Base-by-base conservation (phyloP, 2,113 vertebrate genomes). In the Dolichallabes microphthalmus region DNA sequence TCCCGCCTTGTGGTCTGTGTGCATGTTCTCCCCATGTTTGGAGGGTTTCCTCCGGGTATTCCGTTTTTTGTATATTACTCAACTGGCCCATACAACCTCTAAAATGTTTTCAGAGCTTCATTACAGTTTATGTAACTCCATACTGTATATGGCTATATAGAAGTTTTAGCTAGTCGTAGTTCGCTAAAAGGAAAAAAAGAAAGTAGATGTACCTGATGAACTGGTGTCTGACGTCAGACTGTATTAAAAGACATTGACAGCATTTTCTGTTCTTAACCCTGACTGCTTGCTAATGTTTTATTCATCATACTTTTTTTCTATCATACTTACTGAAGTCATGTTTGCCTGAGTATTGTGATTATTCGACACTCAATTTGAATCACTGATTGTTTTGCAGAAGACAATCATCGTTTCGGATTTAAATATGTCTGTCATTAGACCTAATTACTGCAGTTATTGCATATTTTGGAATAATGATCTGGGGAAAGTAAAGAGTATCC, bases 401-500 rank as follows among this genome's bases (percentile, higher is more conserved):
- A 74, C 66, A 73, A 53, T 86, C 84, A 80, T 45, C 0, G n/a
- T 39, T 84, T 73, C 82, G 82, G 81, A 81, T 86, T 78, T 86
- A 81, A 55, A 81, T 75, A 27, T 75, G 68, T 75, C 68, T 64
- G 60, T 81, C 32, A 83, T 86, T 86, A 87, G 76, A 85, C 63
- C 73, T 82, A 86, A 88, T 88, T 86, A 87, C 63, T 12, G 2
- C 57, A 53, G 77, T 80, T 82, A 84, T 81, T 84, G 81, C 80
- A 74, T 85, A 86, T 88, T 86, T 83, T 19, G 63, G 78, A 87
- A 80, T 85, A 82, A 86, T 68, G 27, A 86, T 52, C 84, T 74
- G 25, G 68, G 63, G 84, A 61, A 80, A 50, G 53, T 71, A 60
- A 60, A 84, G 78, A 80, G 45, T 84, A 75, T 84, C 88, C 50